Evolutionary conservation across 2,888 invertebrate species (phyloP).

Genomic region (Hartigia nigra): DNA sequence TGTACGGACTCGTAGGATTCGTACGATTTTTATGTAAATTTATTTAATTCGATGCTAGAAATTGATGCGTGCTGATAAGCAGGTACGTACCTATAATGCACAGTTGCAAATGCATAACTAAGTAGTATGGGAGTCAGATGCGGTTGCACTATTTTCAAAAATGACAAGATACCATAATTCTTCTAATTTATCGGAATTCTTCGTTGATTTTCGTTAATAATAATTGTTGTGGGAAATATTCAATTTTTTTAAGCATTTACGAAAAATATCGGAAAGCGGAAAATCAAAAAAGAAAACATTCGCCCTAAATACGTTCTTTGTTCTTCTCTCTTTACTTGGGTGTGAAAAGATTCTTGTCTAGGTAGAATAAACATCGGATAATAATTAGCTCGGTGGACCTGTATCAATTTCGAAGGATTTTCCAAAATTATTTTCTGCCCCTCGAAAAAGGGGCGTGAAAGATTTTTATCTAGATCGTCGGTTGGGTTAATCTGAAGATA

Average conservation of each 20-base stretch:
- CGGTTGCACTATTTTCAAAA: background rate
- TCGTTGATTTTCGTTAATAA: too few relatives aligned
- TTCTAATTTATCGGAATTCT: too few relatives aligned
- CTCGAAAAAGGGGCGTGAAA: constrained; percentile 1
- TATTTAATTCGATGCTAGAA: background rate
- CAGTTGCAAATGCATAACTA: background rate
- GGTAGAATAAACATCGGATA: background rate
- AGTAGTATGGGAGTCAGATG: background rate
- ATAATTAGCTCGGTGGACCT: background rate
- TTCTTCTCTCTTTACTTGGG: background rate
- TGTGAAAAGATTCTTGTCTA: background rate
- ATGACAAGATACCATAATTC: too few relatives aligned
- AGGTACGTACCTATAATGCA: background rate
- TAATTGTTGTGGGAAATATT: too few relatives aligned
- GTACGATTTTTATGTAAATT: background rate
- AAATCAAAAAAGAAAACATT: background rate
- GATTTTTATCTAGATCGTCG: constrained; percentile 22
- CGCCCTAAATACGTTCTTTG: background rate
- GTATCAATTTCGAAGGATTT: background rate
- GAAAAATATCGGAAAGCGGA: background rate
- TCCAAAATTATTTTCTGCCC: background rate
- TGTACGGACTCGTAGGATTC: background rate
- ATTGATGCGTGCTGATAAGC: background rate
- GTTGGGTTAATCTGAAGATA: constrained; percentile 22
- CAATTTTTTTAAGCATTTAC: too few relatives aligned